phyloP scores from a whole-genome alignment of 2,888 invertebrate species.

The Drosophila phalerata region DNA sequence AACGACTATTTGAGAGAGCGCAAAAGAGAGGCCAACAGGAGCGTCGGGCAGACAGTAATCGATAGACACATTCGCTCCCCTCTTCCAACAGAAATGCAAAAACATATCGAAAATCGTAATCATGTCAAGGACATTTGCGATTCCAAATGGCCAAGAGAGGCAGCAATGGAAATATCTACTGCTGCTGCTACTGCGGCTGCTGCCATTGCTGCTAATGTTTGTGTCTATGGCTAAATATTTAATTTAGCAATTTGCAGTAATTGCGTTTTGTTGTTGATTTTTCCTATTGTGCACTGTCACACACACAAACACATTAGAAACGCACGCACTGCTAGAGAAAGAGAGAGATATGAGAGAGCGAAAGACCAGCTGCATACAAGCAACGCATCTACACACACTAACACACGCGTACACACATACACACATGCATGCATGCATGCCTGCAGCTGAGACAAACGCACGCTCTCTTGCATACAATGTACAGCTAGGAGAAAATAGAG shows the following conservation, averaged over 20 bases:
- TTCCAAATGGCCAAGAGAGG: constrained; percentile 24
- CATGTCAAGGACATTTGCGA: constrained; percentile 56
- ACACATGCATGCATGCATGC: constrained; percentile 10
- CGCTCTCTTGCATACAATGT: constrained; percentile 50
- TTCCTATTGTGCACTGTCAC: constrained; percentile 65
- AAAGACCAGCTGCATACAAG: constrained; percentile 52
- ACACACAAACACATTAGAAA: constrained; percentile 20
- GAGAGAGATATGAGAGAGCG: constrained; percentile 17
- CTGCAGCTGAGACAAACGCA: constrained; percentile 19
- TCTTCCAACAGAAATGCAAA: constrained; percentile 9
- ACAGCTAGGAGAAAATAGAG: constrained; percentile 61
- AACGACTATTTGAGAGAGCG: constrained; percentile 2
- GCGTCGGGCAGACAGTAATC: constrained; percentile 32
- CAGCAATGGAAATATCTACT: constrained; percentile 15
- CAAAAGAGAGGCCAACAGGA: constrained; percentile 28
- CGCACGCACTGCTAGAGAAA: constrained; percentile 44
- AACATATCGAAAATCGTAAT: constrained; percentile 40
- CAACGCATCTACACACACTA: constrained; percentile 9
- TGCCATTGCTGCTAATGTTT: constrained; percentile 7
- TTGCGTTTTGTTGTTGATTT: constrained; percentile 44
- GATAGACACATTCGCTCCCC: constrained; percentile 29
- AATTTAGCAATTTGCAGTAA: constrained; percentile 63
- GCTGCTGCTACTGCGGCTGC: background rate
- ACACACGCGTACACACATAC: constrained; percentile 10
- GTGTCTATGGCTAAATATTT: constrained; percentile 59